Base-by-base conservation (phyloP, 2,113 vertebrate genomes). In the Oncorhynchus mykiss region DNA sequence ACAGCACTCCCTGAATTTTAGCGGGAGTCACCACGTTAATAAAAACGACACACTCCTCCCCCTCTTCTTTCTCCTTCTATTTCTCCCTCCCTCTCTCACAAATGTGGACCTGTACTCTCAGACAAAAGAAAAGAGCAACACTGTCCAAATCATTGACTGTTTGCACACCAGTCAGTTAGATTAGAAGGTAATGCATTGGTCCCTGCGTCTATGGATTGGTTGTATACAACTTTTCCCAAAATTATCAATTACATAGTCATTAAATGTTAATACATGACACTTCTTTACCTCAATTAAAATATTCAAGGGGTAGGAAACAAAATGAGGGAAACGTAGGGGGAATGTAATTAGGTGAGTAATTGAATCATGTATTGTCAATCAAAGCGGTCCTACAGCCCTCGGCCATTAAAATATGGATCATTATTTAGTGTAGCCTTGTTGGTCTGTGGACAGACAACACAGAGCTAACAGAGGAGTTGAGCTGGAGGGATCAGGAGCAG, bases 1-100 rank as follows among this genome's bases (percentile, higher is more conserved):
- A 92, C 91, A 90, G 88, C 91, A 87, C 91, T 90, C 87, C 82
- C 89, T 85, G 92, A 92, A 91, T 92, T 93, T 91, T 87, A 88
- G 90, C 86, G 82, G 90, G 91, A 93, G 89, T 84, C 77, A 85
- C 88, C 84, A 85, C 85, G 81, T 90, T 88, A 92, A 88, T 88
- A 90, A 72, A 89, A 91, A 84, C 72, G 80, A 92, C 87, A 88
- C 87, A 77, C 80, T 62, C 80, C 86, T 83, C 74, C 84, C 31
- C 77, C 80, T 20, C 6, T 24, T 57, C 27, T 25, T 22, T 27
- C 22, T 70, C 67, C 16, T 31, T 25, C 29, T 16, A 4, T 57
- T 25, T 71, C 14, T 69, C 75, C 16, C 45, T 13, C 18, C 20
- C 65, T 54, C 77, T 62, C 68, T 6, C 69, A 45, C 73, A 60